Percentiles rank a stretch among this genome's conserved stretches.
phyloP scores from a whole-genome alignment of 2,797 vertebrate species.

The Acanthis flammea region DNA sequence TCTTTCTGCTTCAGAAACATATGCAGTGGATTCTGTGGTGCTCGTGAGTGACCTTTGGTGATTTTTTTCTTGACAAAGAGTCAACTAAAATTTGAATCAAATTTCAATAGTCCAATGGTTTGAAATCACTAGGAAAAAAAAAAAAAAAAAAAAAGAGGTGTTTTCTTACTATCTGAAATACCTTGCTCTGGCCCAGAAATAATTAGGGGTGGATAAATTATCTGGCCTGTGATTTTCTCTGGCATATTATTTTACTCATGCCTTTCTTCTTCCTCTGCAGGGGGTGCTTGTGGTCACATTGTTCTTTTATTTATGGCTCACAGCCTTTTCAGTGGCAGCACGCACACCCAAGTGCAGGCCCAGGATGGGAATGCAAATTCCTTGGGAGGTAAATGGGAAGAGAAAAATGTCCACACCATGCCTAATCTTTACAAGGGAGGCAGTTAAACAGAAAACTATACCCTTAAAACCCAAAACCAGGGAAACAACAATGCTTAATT shows the following conservation, averaged over 20 bases:
- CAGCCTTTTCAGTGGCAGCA: slow-evolving; percentile 43
- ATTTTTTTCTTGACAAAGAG: background rate
- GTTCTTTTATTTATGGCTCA: slow-evolving; percentile 59
- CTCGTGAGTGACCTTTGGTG: background rate
- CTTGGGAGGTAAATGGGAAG: background rate
- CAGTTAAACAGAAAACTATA: background rate
- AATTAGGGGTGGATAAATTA: slow-evolving; percentile 20
- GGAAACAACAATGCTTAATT: background rate
- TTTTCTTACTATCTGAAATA: background rate
- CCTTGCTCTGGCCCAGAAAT: background rate
- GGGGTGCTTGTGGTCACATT: slow-evolving; percentile 49
- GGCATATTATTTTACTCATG: slow-evolving; percentile 43
- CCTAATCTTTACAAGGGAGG: background rate
- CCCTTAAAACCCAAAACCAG: background rate
- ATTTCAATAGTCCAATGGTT: background rate
- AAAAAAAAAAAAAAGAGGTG: background rate
- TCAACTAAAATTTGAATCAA: background rate
- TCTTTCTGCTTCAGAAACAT: background rate
- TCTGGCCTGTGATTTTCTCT: background rate
- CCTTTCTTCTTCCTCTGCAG: slow-evolving; percentile 34
- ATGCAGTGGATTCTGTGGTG: background rate
- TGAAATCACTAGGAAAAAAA: background rate
- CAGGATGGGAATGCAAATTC: background rate
- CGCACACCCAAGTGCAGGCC: background rate
- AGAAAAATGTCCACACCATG: background rate